These are phyloP conservation scores for Sericinus montela DNA, from an alignment of 2,888 invertebrate genomes.

Conservation along the genomic window DNA sequence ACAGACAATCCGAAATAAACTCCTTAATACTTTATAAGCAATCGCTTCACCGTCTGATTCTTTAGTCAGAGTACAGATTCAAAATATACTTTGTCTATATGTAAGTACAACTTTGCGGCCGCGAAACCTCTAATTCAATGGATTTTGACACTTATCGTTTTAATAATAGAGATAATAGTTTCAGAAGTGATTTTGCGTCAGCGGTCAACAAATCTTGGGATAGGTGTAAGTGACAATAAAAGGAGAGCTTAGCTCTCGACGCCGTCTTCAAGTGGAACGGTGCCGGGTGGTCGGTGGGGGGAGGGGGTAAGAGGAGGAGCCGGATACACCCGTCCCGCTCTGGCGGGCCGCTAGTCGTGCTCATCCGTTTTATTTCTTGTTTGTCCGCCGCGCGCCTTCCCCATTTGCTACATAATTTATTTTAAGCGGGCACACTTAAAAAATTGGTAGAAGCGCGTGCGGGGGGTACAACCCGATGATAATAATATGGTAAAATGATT, in stretches of 20 bases:
- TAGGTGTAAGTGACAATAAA: conserved; percentile 78
- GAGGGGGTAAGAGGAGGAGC: conserved; percentile 42
- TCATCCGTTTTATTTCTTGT: conserved; percentile 71
- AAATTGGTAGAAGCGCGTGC: conserved; percentile 65
- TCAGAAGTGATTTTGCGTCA: conserved; percentile 26
- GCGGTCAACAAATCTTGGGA: conserved; percentile 59
- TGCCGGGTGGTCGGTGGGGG: conserved; percentile 20
- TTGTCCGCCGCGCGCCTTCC: conserved; percentile 62
- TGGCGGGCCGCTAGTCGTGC: conserved; percentile 43
- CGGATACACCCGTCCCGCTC: conserved; percentile 46
- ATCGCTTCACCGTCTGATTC: conserved; percentile 67
- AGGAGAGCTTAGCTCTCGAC: conserved; percentile 72
- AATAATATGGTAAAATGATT: conserved; percentile 75
- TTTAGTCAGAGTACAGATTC: conserved; percentile 65
- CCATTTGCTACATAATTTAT: conserved; percentile 75
- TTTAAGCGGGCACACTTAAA: conserved; percentile 74
- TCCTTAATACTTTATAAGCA: conserved; percentile 66
- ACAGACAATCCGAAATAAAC: conserved; percentile 54
- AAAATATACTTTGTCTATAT: conserved; percentile 60
- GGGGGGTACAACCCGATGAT: conserved; percentile 57
- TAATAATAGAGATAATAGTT: conserved; percentile 29
- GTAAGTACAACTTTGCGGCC: conserved; percentile 21
- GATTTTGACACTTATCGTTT: conserved; percentile 32
- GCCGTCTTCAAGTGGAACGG: conserved; percentile 74
- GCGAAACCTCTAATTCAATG: neutral